phyloP scores from a whole-genome alignment of 1,140 invertebrate genomes.

The Anagrus nilaparvatae region DNA sequence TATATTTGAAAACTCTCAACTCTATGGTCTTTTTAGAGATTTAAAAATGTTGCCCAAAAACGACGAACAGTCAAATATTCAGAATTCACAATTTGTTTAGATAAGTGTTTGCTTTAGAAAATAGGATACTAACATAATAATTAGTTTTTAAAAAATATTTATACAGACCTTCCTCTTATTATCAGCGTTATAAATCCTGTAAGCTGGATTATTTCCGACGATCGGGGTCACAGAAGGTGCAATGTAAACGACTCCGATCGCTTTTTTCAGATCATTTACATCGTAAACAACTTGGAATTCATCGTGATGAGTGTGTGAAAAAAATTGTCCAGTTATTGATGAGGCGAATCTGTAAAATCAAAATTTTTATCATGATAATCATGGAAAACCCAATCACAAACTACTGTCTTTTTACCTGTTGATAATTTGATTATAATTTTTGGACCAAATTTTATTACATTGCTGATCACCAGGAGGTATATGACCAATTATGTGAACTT shows the following conservation, averaged over 20 bases:
- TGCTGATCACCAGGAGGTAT: slow-evolving; percentile 93
- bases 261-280: slow-evolving; percentile 61
- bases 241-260: slow-evolving; percentile 81
- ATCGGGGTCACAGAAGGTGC: slow-evolving; percentile 90
- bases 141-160: too few species aligned
- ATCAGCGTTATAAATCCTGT: slow-evolving; percentile 68
- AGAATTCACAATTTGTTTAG: too few species aligned
- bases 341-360: too few species aligned
- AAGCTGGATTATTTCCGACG: slow-evolving; percentile 86
- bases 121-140: too few species aligned
- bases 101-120: too few species aligned
- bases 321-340: slow-evolving; percentile 88
- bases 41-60: too few species aligned
- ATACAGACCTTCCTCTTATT: too few species aligned
- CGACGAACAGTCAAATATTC: too few species aligned
- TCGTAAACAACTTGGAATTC: slow-evolving; percentile 92
- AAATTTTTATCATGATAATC: too few species aligned
- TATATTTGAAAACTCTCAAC: too few species aligned
- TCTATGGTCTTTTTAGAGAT: too few species aligned
- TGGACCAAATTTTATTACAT: slow-evolving; percentile 83
- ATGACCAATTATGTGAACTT: slow-evolving; percentile 96
- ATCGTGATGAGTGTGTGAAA: slow-evolving; percentile 91
- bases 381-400: too few species aligned
- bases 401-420: slow-evolving; percentile 60
- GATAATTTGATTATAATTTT: slow-evolving; percentile 84